Evolutionary conservation across 2,888 invertebrate species (phyloP).

Genomic region (Augochlorella aurata): DNA sequence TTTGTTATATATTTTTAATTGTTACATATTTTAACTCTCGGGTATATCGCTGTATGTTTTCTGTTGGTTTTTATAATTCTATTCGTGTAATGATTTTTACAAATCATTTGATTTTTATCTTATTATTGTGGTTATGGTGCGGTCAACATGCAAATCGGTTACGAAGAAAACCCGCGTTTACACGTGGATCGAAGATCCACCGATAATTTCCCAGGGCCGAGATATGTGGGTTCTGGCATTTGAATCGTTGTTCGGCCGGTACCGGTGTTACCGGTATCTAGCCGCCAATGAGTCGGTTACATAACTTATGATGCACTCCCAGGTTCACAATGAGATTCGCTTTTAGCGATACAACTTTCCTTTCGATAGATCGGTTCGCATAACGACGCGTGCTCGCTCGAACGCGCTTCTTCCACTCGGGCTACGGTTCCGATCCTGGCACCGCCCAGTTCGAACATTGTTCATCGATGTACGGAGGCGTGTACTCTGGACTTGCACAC

Average conservation of each 20-base stretch:
- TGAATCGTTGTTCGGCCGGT: constrained; percentile 53
- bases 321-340: constrained; percentile 60
- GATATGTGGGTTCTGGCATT: constrained; percentile 62
- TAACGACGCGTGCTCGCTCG: constrained; percentile 13
- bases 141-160: not conserved
- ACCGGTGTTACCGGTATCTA: constrained; percentile 55
- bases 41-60: too few relatives aligned
- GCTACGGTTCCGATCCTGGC: not conserved
- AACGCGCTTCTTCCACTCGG: not conserved
- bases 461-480: not conserved
- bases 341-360: constrained; percentile 71
- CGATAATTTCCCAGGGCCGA: constrained; percentile 58
- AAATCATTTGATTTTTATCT: too few relatives aligned
- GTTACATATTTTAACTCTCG: too few relatives aligned
- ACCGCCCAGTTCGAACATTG: not conserved
- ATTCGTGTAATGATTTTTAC: too few relatives aligned
- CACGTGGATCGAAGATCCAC: constrained; percentile 24
- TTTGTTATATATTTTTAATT: too few relatives aligned
- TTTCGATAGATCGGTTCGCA: constrained; percentile 48
- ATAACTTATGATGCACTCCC: constrained; percentile 61
- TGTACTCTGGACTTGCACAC: not conserved
- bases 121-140: not conserved
- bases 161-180: constrained; percentile 1
- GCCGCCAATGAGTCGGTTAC: constrained; percentile 54
- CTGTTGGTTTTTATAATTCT: too few relatives aligned